These are phyloP conservation scores for Ciona savignyi DNA, from an alignment of 23 tunicate species.

Conservation along the genomic window DNA sequence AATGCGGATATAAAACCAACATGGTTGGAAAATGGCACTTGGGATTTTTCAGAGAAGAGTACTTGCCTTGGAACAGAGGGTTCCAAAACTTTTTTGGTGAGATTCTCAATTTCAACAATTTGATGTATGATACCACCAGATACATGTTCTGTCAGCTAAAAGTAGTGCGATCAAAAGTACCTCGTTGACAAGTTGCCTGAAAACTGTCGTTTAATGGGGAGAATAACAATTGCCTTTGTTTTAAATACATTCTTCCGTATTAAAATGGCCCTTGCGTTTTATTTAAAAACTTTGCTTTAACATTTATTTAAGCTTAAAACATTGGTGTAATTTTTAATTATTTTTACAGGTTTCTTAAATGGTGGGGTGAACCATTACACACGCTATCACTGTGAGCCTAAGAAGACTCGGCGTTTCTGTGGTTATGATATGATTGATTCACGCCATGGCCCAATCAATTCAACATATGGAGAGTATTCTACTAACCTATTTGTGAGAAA, in stretches of 20 bases:
- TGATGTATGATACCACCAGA: too few species aligned
- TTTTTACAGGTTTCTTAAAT: conserved; percentile 21
- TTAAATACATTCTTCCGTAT: too few species aligned
- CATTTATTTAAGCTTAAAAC: not conserved
- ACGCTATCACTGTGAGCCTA: conserved; percentile 23
- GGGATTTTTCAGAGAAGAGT: conserved; percentile 65
- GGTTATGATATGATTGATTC: conserved; percentile 64
- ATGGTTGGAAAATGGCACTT: conserved; percentile 95
- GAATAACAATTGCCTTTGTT: too few species aligned
- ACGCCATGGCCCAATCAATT: conserved; percentile 46
- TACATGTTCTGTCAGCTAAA: too few species aligned
- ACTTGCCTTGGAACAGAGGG: conserved; percentile 88
- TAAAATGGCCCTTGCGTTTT: too few species aligned
- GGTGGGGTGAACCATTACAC: conserved; percentile 54
- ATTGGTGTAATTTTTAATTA: not conserved
- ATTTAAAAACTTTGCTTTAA: too few species aligned
- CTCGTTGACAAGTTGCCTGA: too few species aligned
- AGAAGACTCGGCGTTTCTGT: conserved; percentile 21
- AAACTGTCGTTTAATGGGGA: too few species aligned
- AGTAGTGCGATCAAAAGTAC: too few species aligned
- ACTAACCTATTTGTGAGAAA: conserved; percentile 20
- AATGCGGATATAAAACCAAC: conserved; percentile 78
- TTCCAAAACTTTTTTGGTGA: conserved; percentile 66
- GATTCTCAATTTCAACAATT: not conserved
- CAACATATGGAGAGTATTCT: conserved; percentile 44